Evolutionary conservation across 30 jellyfish, hydroid and myxozoan genomes (phyloP).

Genomic region (Nemopilema nomurai): DNA sequence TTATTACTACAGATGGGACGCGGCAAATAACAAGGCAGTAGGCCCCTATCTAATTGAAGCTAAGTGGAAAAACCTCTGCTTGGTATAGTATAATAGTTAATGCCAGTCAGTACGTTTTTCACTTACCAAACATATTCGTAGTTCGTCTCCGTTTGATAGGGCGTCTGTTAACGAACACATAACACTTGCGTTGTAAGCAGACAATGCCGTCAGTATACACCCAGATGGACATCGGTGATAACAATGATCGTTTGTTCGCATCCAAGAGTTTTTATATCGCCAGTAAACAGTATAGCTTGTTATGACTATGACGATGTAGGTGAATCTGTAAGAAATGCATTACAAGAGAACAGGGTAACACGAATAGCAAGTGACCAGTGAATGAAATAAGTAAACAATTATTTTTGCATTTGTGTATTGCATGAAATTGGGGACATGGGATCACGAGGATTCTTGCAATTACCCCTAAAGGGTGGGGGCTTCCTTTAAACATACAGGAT

Average conservation of each 20-base stretch:
- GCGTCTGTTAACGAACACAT: not conserved
- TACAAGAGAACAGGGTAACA: no score
- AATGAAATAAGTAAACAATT: no score
- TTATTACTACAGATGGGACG: slow-evolving; percentile 55
- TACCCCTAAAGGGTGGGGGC: no score
- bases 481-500: no score
- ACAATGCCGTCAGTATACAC: not conserved
- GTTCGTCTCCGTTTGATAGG: not conserved
- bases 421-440: no score
- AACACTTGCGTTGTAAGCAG: not conserved
- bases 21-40: slow-evolving; percentile 5
- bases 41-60: slow-evolving; percentile 60
- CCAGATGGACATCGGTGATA: not conserved
- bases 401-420: no score
- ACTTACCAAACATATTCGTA: not conserved
- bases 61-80: slow-evolving; percentile 79
- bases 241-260: not conserved
- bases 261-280: not conserved
- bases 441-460: no score
- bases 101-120: not conserved
- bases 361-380: no score
- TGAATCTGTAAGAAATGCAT: no score
- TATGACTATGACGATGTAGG: no score
- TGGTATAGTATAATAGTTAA: slow-evolving; percentile 10
- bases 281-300: no score